Conservation (phyloP, 2,113 vertebrate species). For the Thamnaconus septentrionalis region DNA sequence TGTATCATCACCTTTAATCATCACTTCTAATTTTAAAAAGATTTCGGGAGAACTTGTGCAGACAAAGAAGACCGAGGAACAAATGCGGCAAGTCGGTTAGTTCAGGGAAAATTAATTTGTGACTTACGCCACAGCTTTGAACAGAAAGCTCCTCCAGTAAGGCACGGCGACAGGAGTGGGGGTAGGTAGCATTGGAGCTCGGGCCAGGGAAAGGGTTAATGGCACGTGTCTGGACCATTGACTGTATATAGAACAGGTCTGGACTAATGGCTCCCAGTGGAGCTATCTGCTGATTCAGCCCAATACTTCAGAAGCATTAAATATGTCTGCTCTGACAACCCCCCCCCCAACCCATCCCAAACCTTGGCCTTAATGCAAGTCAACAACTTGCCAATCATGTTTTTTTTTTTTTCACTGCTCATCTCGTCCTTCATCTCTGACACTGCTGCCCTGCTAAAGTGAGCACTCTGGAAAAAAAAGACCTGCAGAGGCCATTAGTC, state of each 20-base stretch:
- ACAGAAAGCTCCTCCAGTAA: slow-evolving; percentile 29
- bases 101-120: no score
- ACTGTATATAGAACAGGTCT: slow-evolving; percentile 74
- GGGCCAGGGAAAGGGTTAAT: slow-evolving; percentile 82
- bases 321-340: slow-evolving; percentile 83
- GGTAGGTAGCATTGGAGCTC: slow-evolving; percentile 33
- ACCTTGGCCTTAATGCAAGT: no score
- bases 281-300: slow-evolving; percentile 86
- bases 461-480: no score
- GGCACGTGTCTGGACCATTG: slow-evolving; percentile 69
- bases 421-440: no score
- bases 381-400: no score
- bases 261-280: slow-evolving; percentile 82
- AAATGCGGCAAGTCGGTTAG: background rate
- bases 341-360: slow-evolving; percentile 63
- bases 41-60: background rate
- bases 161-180: slow-evolving; percentile 17
- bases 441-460: no score
- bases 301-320: slow-evolving; percentile 86
- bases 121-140: slow-evolving; percentile 33
- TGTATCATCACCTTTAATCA: background rate
- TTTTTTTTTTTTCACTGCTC: no score
- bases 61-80: slow-evolving; percentile 1
- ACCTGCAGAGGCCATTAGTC: no score
- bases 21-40: background rate